Evolutionary conservation across 2,888 invertebrate genomes (phyloP).

Genomic region (Caenorhabditis wallacei): DNA sequence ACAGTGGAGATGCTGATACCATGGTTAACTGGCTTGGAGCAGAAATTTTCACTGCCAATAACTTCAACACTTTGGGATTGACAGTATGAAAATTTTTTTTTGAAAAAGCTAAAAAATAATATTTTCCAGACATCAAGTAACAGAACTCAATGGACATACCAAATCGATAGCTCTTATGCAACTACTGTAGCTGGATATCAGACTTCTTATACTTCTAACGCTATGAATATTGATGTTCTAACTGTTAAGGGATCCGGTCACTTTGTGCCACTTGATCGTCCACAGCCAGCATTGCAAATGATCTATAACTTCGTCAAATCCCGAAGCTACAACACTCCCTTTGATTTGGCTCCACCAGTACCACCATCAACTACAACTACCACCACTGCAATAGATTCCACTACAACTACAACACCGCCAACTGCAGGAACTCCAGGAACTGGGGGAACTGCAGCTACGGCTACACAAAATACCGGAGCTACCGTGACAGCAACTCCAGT

Average conservation of each 20-base stretch:
- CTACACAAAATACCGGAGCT: neutral
- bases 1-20: slow-evolving; percentile 70
- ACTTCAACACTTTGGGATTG: slow-evolving; percentile 22
- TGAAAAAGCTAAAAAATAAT: neutral
- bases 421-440: slow-evolving; percentile 1
- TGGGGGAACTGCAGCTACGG: neutral
- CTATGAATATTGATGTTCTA: slow-evolving; percentile 62
- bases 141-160: slow-evolving; percentile 64
- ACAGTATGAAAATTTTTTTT: neutral
- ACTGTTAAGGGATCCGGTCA: slow-evolving; percentile 74
- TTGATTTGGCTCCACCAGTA: neutral
- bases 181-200: slow-evolving; percentile 62
- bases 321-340: slow-evolving; percentile 65
- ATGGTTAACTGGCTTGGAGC: slow-evolving; percentile 71
- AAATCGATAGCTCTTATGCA: slow-evolving; percentile 33
- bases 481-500: neutral
- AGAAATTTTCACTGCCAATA: slow-evolving; percentile 62
- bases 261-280: slow-evolving; percentile 71
- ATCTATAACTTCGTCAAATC: slow-evolving; percentile 67
- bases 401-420: too few relatives aligned
- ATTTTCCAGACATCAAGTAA: slow-evolving; percentile 25
- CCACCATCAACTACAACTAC: neutral
- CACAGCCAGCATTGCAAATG: slow-evolving; percentile 69
- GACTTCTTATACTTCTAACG: slow-evolving; percentile 52
- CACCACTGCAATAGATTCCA: too few relatives aligned